These are phyloP conservation scores for Heterodera filipjevi DNA, from an alignment of 2,888 invertebrate species.

Conservation along the genomic window DNA sequence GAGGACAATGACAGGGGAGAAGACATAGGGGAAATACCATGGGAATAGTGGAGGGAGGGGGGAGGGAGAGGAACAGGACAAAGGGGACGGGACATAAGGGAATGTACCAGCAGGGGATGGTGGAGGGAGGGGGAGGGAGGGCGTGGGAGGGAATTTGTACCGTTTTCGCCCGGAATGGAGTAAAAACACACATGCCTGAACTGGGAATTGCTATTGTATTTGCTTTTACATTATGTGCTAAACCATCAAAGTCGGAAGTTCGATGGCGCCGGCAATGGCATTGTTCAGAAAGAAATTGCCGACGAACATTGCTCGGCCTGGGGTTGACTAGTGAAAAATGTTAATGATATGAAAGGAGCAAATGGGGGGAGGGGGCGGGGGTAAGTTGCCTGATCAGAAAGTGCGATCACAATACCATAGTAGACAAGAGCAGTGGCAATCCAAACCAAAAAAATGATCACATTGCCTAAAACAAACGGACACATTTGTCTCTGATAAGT, in stretches of 20 bases:
- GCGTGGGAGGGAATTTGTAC: too few species aligned
- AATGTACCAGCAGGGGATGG: too few species aligned
- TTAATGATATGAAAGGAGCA: neutral
- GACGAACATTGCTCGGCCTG: slow-evolving; percentile 52
- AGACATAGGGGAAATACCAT: too few species aligned
- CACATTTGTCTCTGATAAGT: too few species aligned
- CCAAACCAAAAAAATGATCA: slow-evolving; percentile 58
- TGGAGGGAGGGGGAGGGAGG: too few species aligned
- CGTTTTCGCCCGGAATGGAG: slow-evolving; percentile 60
- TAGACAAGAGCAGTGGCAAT: slow-evolving; percentile 65
- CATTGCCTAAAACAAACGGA: slow-evolving; percentile 35
- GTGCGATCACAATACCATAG: slow-evolving; percentile 63
- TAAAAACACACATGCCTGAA: slow-evolving; percentile 56
- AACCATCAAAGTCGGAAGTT: slow-evolving; percentile 60
- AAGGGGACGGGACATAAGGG: too few species aligned
- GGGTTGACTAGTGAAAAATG: slow-evolving; percentile 38
- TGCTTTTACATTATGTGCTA: neutral
- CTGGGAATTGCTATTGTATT: neutral
- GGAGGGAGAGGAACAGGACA: too few species aligned
- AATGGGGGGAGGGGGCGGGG: neutral
- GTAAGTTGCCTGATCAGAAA: slow-evolving; percentile 52
- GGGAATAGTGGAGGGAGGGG: too few species aligned
- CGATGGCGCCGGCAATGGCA: slow-evolving; percentile 62
- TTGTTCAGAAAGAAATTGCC: slow-evolving; percentile 65
- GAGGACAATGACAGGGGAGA: too few species aligned